Conservation (phyloP, 37 sponge, comb jelly and placozoan genomes). For the Theonella swinhoei region DNA sequence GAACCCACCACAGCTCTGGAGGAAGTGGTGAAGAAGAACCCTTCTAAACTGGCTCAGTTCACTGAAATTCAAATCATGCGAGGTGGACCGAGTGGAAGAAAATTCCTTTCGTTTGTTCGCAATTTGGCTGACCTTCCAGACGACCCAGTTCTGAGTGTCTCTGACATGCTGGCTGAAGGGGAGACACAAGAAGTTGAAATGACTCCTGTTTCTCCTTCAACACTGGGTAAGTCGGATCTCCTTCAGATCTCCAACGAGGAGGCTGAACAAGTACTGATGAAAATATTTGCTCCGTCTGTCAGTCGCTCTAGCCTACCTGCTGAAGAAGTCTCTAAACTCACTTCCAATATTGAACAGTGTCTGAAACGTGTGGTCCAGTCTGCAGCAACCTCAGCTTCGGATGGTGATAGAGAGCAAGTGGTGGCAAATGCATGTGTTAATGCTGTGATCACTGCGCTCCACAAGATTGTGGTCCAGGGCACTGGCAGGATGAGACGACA, state of each 20-base stretch:
- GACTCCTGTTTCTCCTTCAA: background rate
- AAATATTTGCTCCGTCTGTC: constrained; percentile 18
- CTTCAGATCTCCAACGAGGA: background rate
- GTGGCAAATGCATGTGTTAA: background rate
- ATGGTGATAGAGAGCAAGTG: background rate
- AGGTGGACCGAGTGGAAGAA: constrained; percentile 1
- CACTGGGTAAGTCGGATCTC: background rate
- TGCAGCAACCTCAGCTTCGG: background rate
- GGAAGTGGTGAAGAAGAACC: background rate
- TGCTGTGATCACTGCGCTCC: background rate
- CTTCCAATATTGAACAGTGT: background rate
- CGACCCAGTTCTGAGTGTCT: background rate
- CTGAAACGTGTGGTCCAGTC: background rate
- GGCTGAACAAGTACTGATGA: background rate
- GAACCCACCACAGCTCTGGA: background rate
- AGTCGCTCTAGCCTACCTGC: background rate
- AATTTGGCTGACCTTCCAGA: background rate
- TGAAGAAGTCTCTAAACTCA: background rate
- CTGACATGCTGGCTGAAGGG: background rate
- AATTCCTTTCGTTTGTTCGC: constrained; percentile 30
- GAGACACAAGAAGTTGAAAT: background rate
- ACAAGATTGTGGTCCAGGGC: background rate
- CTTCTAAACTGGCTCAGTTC: background rate
- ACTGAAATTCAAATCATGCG: constrained; percentile 32
- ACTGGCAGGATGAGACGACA: background rate